Evolutionary conservation across 1,140 invertebrate species (phyloP), one percentile per base, ranked within the genome.

Genomic region (Drosophila santomea): DNA sequence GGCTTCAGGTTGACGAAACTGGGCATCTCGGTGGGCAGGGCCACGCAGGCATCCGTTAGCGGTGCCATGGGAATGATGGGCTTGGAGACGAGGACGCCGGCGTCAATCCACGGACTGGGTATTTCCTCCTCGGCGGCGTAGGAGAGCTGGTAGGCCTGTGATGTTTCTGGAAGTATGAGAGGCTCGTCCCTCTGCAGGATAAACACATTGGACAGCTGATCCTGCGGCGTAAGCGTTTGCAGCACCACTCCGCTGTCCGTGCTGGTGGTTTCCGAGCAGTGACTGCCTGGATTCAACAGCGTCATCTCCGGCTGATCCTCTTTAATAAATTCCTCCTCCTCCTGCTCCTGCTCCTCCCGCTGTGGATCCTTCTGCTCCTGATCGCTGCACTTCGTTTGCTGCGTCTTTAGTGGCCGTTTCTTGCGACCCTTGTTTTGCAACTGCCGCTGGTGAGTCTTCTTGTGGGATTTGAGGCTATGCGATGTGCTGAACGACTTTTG

Each of bases 391-490:
- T 75, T 51, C 4, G 50, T 39, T 1, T 48, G 61, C 32, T 55
- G 43, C 44, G 44, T 14, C 28, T 79, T 82, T 4, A 63, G 63
- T 2, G 48, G 63, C 35, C 68, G 76, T 59, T 90, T 89, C 60
- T 88, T 85, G 43, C 91, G 69, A 6, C 74, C 79, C 55, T 85
- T 90, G 51, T 79, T 83, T 6, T 80, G 72, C 20, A 81, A 47
- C 55, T 91, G 90, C 6, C 91, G 91, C 55, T 93, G 79, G 83
- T 96, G 95, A 58, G 95, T 95, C 91, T 95, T 95, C 45, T 95
- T 93, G 82, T 97, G 97, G 25, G 95, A 95, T 85, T 97, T 97
- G 1, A 97, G 91, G 91, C 96, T 97, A 78, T 97, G 96, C 11
- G 95, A 94, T 1, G 96, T 97, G 4, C 96, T 95, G 91, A 98